Percentiles rank a stretch among this genome's conserved stretches.
phyloP scores from a whole-genome alignment of 2,113 vertebrate genomes.

The Burhinus oedicnemus region DNA sequence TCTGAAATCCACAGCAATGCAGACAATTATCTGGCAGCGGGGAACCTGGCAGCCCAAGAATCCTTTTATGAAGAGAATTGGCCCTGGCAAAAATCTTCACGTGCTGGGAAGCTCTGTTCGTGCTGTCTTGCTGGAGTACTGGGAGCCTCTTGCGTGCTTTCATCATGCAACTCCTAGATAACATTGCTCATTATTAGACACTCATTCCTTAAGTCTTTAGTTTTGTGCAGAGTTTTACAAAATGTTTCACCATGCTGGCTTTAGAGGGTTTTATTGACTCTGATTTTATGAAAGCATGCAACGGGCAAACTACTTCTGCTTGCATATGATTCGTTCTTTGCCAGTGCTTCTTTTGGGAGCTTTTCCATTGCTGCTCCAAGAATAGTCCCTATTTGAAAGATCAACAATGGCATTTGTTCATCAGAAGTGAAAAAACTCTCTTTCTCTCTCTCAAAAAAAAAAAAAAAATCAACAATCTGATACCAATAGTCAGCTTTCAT shows the following conservation, averaged over 20 bases:
- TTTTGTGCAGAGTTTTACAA: not conserved
- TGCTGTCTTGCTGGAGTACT: not conserved
- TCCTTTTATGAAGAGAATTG: not conserved
- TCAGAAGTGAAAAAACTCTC: not conserved
- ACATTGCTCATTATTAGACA: not conserved
- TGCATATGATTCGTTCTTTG: not conserved
- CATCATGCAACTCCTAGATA: not conserved
- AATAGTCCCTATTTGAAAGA: not conserved
- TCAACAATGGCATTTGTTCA: not conserved
- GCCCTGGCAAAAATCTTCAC: not conserved
- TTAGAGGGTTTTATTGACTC: not conserved
- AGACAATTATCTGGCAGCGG: not conserved
- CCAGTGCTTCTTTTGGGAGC: not conserved
- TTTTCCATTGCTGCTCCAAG: not conserved
- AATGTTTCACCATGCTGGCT: not conserved
- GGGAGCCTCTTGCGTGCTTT: not conserved
- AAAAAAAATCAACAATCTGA: not conserved
- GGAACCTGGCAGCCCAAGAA: not conserved
- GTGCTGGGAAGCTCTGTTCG: not conserved
- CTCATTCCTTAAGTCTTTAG: not conserved
- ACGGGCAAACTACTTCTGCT: not conserved
- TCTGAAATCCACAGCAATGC: not conserved
- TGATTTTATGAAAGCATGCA: not conserved
- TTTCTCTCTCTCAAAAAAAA: no score
- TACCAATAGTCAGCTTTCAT: not conserved